Percentiles rank a stretch among this genome's conserved stretches.
These are phyloP conservation scores for Hippoglossus stenolepis DNA, from an alignment of 2,113 vertebrate genomes.

Conservation along the genomic window DNA sequence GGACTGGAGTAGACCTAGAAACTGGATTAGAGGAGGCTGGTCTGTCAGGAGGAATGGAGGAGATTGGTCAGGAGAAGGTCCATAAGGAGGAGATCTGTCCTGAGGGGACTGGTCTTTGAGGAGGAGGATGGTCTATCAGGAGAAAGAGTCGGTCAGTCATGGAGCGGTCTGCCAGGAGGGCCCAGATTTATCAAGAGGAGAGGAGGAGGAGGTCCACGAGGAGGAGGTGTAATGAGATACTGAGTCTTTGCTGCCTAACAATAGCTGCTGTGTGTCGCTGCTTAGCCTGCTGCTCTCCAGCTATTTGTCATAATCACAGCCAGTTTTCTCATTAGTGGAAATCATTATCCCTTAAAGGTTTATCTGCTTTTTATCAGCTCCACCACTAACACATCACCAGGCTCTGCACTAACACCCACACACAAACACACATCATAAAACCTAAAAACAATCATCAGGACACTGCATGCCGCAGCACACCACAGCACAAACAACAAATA, in stretches of 20 bases:
- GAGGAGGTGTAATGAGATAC: slow-evolving; percentile 92
- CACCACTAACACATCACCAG: slow-evolving; percentile 48
- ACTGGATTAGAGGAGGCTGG: too few species aligned
- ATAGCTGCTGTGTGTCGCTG: slow-evolving; percentile 91
- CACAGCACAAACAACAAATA: slow-evolving; percentile 13
- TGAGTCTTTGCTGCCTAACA: slow-evolving; percentile 89
- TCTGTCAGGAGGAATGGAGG: too few species aligned
- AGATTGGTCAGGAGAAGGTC: too few species aligned
- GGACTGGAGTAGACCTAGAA: too few species aligned
- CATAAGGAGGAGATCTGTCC: too few species aligned
- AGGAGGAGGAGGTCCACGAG: slow-evolving; percentile 76
- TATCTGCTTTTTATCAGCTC: slow-evolving; percentile 84
- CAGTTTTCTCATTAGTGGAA: slow-evolving; percentile 98
- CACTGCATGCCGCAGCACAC: background rate
- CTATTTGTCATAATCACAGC: slow-evolving; percentile 96
- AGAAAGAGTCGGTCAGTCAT: background rate
- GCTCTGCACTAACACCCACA: slow-evolving; percentile 21
- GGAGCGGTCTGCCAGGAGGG: background rate
- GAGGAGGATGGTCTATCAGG: background rate
- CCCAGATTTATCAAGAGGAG: slow-evolving; percentile 39
- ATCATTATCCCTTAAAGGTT: slow-evolving; percentile 94
- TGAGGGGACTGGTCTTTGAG: too few species aligned
- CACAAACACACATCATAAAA: slow-evolving; percentile 27
- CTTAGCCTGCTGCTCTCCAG: slow-evolving; percentile 96
- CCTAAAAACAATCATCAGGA: slow-evolving; percentile 27